phyloP scores from a whole-genome alignment of 1,140 invertebrate genomes.

The Drosophila mayri region DNA sequence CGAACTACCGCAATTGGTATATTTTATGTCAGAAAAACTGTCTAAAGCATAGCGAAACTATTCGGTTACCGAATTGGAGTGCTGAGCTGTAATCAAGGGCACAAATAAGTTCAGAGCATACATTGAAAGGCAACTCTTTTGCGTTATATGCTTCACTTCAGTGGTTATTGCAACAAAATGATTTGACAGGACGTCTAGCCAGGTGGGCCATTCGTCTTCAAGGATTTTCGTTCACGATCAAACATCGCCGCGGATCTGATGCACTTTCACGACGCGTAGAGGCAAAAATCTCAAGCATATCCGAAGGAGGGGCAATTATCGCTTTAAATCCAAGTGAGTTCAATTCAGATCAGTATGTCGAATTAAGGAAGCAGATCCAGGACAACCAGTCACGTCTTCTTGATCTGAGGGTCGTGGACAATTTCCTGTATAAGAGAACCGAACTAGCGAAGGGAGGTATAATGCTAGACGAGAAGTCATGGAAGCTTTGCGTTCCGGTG shows the following conservation, averaged over 20 bases:
- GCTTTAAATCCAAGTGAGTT: neutral
- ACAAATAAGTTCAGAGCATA: too few relatives aligned
- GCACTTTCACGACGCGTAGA: too few relatives aligned
- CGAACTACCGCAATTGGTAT: slow-evolving; percentile 37
- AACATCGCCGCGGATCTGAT: too few relatives aligned
- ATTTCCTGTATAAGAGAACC: slow-evolving; percentile 28
- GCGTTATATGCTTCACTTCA: too few relatives aligned
- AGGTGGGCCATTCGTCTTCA: too few relatives aligned
- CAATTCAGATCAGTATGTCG: neutral
- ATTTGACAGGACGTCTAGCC: too few relatives aligned
- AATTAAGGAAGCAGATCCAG: neutral
- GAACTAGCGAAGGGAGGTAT: neutral
- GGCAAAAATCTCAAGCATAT: too few relatives aligned
- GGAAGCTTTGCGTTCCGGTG: slow-evolving; percentile 26
- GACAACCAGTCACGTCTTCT: slow-evolving; percentile 23
- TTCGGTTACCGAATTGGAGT: slow-evolving; percentile 49
- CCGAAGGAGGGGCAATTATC: too few relatives aligned
- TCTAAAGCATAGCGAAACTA: slow-evolving; percentile 58
- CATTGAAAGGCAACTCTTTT: too few relatives aligned
- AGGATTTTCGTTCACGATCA: too few relatives aligned
- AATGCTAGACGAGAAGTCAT: neutral
- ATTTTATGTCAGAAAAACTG: too few relatives aligned
- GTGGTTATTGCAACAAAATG: too few relatives aligned
- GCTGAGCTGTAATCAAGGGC: slow-evolving; percentile 30
- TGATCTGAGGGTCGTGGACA: slow-evolving; percentile 23